Conservation (phyloP, 2,888 invertebrate genomes). For the Tenodera sinensis region DNA sequence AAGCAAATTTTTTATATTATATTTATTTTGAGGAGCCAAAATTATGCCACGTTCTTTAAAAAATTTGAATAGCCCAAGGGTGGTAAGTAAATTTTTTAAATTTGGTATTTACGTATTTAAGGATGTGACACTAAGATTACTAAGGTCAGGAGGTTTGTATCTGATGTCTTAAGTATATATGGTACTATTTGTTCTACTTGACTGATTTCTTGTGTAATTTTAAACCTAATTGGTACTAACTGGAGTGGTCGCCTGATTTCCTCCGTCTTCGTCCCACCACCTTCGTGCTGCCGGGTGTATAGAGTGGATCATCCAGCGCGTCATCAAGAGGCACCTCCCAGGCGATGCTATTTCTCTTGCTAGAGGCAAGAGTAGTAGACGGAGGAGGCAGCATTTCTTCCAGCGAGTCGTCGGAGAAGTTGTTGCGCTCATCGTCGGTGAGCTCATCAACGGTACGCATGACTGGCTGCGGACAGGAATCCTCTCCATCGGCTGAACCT, state of each 20-base stretch:
- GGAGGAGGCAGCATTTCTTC: conserved; percentile 72
- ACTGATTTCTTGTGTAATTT: too few relatives aligned
- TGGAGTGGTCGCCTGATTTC: conserved; percentile 49
- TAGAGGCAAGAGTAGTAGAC: conserved; percentile 41
- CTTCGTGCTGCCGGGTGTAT: conserved; percentile 67
- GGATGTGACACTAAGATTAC: too few relatives aligned
- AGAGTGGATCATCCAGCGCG: conserved; percentile 64
- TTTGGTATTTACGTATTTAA: too few relatives aligned
- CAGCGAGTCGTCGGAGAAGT: conserved; percentile 80
- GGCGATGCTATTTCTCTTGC: conserved; percentile 77
- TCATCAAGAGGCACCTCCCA: conserved; percentile 74
- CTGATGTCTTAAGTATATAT: too few relatives aligned
- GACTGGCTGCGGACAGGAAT: conserved; percentile 26
- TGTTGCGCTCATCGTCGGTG: conserved; percentile 47
- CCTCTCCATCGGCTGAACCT: conserved; percentile 36
- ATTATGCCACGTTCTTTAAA: too few relatives aligned
- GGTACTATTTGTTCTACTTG: too few relatives aligned
- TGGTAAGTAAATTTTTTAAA: too few relatives aligned
- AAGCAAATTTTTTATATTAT: too few relatives aligned
- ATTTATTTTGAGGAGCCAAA: too few relatives aligned
- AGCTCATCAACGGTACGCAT: conserved; percentile 41
- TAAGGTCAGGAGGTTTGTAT: too few relatives aligned
- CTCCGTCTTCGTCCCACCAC: conserved; percentile 51
- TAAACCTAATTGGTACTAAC: conserved; percentile 38
- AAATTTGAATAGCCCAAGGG: too few relatives aligned